These are phyloP conservation scores for Ylistrum balloti DNA, from an alignment of 1,140 invertebrate genomes.

Conservation along the genomic window DNA sequence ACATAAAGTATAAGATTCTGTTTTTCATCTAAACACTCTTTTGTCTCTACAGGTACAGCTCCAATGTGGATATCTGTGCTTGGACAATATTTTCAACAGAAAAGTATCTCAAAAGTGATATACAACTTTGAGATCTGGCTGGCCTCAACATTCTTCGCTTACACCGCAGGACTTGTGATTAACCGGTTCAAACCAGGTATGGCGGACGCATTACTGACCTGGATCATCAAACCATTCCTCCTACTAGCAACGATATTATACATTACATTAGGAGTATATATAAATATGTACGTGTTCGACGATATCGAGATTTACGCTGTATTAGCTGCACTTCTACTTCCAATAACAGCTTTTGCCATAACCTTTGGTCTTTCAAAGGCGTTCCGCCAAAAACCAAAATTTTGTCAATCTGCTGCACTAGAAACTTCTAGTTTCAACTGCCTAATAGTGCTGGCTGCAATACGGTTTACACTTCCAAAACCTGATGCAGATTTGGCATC, in stretches of 20 bases:
- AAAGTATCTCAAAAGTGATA: slow-evolving; percentile 69
- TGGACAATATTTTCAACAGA: slow-evolving; percentile 77
- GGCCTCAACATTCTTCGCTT: slow-evolving; percentile 75
- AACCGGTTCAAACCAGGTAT: slow-evolving; percentile 73
- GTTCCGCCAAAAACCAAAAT: slow-evolving; percentile 72
- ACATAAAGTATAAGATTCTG: slow-evolving; percentile 20
- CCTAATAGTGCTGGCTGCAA: slow-evolving; percentile 75
- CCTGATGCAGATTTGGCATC: slow-evolving; percentile 76
- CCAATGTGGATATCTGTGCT: slow-evolving; percentile 79
- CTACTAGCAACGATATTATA: slow-evolving; percentile 79
- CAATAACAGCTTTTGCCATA: slow-evolving; percentile 74
- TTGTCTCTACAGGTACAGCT: slow-evolving; percentile 74
- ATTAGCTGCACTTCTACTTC: slow-evolving; percentile 75
- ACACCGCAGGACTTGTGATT: slow-evolving; percentile 75
- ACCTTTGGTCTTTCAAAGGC: slow-evolving; percentile 70
- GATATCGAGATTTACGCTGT: slow-evolving; percentile 71
- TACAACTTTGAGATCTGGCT: slow-evolving; percentile 80
- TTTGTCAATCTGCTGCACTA: slow-evolving; percentile 76
- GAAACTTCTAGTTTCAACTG: slow-evolving; percentile 79
- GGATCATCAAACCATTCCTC: slow-evolving; percentile 80
- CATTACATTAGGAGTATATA: slow-evolving; percentile 81
- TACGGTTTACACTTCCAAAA: slow-evolving; percentile 77
- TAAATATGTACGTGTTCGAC: slow-evolving; percentile 81
- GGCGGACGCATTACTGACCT: slow-evolving; percentile 77
- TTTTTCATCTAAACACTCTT: slow-evolving; percentile 43